Percentiles rank a stretch among this genome's conserved stretches.
Evolutionary conservation across 2,888 invertebrate genomes (phyloP).

Genomic region (Operophtera brumata): DNA sequence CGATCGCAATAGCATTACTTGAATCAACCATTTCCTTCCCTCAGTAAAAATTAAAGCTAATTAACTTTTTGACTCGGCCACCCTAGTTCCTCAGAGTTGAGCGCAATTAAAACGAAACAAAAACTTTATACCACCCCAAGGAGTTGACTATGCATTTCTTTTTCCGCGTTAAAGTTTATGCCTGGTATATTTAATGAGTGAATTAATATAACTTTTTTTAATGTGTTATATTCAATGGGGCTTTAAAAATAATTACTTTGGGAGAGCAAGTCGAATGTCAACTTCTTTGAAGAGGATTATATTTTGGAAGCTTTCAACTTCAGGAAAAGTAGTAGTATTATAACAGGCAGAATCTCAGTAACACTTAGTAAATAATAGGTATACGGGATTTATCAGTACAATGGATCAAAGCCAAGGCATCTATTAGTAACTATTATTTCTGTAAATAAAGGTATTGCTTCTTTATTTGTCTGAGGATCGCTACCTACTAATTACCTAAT

Average conservation of each 20-base stretch:
- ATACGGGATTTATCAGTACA: too few species aligned
- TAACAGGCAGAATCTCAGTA: background rate
- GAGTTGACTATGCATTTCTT: slow-evolving; percentile 44
- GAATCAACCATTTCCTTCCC: slow-evolving; percentile 38
- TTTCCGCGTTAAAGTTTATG: slow-evolving; percentile 26
- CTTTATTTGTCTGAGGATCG: too few species aligned
- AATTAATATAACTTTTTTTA: slow-evolving; percentile 24
- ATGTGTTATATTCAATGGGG: slow-evolving; percentile 3
- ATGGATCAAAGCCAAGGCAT: too few species aligned
- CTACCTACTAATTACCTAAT: too few species aligned
- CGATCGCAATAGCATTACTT: slow-evolving; percentile 40
- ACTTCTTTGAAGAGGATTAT: background rate
- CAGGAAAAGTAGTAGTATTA: too few species aligned
- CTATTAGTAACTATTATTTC: too few species aligned
- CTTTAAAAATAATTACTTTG: background rate
- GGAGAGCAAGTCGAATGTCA: background rate
- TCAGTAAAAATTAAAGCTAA: slow-evolving; percentile 73
- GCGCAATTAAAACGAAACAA: slow-evolving; percentile 73
- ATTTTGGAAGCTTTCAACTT: too few species aligned
- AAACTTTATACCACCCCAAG: slow-evolving; percentile 65
- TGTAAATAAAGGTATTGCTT: too few species aligned
- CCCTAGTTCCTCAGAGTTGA: slow-evolving; percentile 31
- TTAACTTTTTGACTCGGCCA: slow-evolving; percentile 67
- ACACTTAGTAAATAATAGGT: background rate
- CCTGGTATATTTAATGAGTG: slow-evolving; percentile 29